Percentiles rank a stretch among this genome's conserved stretches.
phyloP scores from a whole-genome alignment of 2,113 vertebrate genomes.

The Percopsis transmontana region DNA sequence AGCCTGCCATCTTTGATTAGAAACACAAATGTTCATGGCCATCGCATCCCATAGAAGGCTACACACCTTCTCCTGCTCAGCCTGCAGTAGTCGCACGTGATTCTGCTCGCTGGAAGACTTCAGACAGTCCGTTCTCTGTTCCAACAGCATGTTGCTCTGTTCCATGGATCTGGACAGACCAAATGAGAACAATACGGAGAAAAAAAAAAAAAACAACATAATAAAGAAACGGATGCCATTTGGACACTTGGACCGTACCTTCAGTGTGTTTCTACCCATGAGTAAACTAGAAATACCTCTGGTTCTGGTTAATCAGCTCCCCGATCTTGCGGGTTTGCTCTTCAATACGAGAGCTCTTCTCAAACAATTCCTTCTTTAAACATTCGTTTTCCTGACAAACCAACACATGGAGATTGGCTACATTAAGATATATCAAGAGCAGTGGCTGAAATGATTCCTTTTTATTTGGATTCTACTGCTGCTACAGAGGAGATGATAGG shows the following conservation, averaged over 20 bases:
- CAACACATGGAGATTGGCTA: slow-evolving; percentile 8
- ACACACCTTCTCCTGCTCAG: slow-evolving; percentile 95
- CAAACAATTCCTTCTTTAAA: slow-evolving; percentile 94
- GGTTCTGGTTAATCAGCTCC: slow-evolving; percentile 92
- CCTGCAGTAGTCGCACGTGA: slow-evolving; percentile 90
- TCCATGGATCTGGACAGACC: slow-evolving; percentile 85
- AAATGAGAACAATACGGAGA: too few relatives aligned
- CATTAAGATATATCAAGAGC: too few relatives aligned
- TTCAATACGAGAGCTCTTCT: slow-evolving; percentile 93
- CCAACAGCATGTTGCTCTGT: slow-evolving; percentile 91
- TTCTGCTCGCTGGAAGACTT: slow-evolving; percentile 87
- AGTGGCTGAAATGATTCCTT: background rate
- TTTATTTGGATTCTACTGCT: too few relatives aligned
- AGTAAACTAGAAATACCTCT: slow-evolving; percentile 81
- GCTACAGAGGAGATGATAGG: background rate
- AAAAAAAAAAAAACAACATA: too few relatives aligned
- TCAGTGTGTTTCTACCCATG: too few relatives aligned
- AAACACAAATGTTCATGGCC: background rate
- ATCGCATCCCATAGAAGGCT: background rate
- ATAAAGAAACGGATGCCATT: background rate
- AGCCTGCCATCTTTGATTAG: background rate
- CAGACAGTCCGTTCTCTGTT: slow-evolving; percentile 90
- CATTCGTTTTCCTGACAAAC: slow-evolving; percentile 91
- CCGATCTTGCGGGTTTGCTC: slow-evolving; percentile 96
- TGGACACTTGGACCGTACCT: too few relatives aligned